These are phyloP conservation scores for Agonopterix heracliana DNA, from an alignment of 2,888 invertebrate genomes.

Conservation along the genomic window DNA sequence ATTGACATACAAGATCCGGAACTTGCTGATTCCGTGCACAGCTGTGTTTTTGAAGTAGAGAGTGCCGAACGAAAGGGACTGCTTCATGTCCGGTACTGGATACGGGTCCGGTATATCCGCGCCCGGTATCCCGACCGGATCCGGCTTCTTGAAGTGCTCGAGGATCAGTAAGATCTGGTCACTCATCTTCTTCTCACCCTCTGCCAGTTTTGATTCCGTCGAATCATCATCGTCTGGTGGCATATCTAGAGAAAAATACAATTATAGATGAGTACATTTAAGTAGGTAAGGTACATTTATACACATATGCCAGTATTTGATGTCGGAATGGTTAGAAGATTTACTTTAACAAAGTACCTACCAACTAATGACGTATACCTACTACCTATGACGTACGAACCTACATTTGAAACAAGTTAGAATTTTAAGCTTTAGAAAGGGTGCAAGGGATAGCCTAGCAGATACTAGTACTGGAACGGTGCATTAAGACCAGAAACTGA, in stretches of 20 bases:
- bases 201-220: slow-evolving; percentile 24
- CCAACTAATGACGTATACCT: too few species aligned
- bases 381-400: too few species aligned
- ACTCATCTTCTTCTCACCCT: slow-evolving; percentile 81
- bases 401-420: too few species aligned
- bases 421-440: too few species aligned
- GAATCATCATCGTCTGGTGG: slow-evolving; percentile 14
- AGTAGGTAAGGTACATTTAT: neutral
- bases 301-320: neutral
- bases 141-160: slow-evolving; percentile 87
- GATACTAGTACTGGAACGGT: too few species aligned
- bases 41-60: slow-evolving; percentile 83
- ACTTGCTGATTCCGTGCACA: slow-evolving; percentile 86
- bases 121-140: slow-evolving; percentile 88
- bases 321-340: too few species aligned
- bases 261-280: neutral
- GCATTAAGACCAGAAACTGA: too few species aligned
- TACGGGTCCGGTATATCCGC: slow-evolving; percentile 88
- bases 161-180: slow-evolving; percentile 82
- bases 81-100: slow-evolving; percentile 84
- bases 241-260: slow-evolving; percentile 3
- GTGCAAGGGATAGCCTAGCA: too few species aligned
- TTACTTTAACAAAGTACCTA: too few species aligned
- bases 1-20: slow-evolving; percentile 82
- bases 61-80: slow-evolving; percentile 81